Evolutionary conservation across 2,888 invertebrate species (phyloP).

Genomic region (Noctua janthe): DNA sequence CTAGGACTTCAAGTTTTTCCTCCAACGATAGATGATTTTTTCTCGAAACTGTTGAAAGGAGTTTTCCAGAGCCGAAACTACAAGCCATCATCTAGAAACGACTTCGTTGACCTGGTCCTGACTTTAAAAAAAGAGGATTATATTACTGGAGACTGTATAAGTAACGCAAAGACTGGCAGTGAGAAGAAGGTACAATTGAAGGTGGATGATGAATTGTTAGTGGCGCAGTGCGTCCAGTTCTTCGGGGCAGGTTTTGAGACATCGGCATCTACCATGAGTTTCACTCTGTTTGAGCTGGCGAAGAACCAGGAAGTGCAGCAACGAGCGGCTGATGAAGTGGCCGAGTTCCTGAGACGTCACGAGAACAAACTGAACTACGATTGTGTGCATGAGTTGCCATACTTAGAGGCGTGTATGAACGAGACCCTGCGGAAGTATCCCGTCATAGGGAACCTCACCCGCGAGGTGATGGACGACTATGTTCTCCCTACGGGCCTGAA

Average conservation of each 20-base stretch:
- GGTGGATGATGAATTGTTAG: constrained; percentile 52
- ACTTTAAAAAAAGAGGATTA: constrained; percentile 70
- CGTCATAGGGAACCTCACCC: constrained; percentile 70
- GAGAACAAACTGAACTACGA: constrained; percentile 38
- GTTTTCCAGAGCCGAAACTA: constrained; percentile 72
- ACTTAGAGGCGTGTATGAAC: constrained; percentile 74
- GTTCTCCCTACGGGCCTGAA: constrained; percentile 73
- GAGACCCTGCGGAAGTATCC: constrained; percentile 79
- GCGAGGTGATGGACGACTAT: constrained; percentile 78
- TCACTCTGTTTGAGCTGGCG: constrained; percentile 55
- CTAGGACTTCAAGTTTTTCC: constrained; percentile 71
- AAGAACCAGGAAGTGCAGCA: constrained; percentile 56
- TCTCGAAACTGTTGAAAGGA: constrained; percentile 66
- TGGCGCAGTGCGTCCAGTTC: constrained; percentile 58
- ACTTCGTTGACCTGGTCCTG: constrained; percentile 78
- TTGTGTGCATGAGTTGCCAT: constrained; percentile 70
- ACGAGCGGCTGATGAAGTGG: constrained; percentile 57
- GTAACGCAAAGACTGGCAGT: constrained; percentile 63
- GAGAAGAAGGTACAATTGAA: constrained; percentile 60
- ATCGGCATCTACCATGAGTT: constrained; percentile 48
- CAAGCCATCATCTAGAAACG: constrained; percentile 71
- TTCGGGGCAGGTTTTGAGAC: constrained; percentile 65
- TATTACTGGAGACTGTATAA: constrained; percentile 59
- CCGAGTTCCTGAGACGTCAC: constrained; percentile 35
- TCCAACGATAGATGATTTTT: constrained; percentile 68